Base-by-base conservation (phyloP, 2,113 vertebrate genomes). In the Odontesthes bonariensis region DNA sequence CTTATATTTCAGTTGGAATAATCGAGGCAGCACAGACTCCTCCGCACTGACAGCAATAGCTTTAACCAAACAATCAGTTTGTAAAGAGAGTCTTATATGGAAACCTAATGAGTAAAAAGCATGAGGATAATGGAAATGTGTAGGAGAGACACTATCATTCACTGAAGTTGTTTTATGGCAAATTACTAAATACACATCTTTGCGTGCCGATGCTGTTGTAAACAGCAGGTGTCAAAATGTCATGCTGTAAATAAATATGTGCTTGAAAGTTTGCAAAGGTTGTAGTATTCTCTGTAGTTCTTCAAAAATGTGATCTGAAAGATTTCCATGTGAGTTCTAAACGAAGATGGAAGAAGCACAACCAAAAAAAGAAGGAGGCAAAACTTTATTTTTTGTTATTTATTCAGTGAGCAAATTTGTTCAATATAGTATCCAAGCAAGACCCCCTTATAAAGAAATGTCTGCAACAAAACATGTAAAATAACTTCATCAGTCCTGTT, bases 31-130 rank as follows among this genome's bases (percentile, higher is more conserved):
- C 66, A 65, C 17, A 67, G 47, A 58, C 52, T 40, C 12, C 22
- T 55, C 69, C 11, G 6, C 46, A 47, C 14, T 59, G 46, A 57
- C 27, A 72, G 62, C 60, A 47, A 58, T 51, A 16, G 13, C 53
- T 75, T n/a, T 62, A 72, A 85, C 54, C 52, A 58, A 27, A 17
- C 6, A 58, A 54, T 42, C 46, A 8, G 17, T 63, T 54, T 59
- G 22, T 55, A 57, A 77, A 63, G 44, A 55, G 22, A 69, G 40
- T n/a, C 22, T 61, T 16, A 65, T 61, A 35, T 6, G 16, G 62
- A 69, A 35, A 3, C 22, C 7, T 83, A 73, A 81, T 57, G 56
- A 6, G 16, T 69, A 81, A 75, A 87, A 67, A 79, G 68, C 77
- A 56, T 3, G 6, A 11, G 9, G 10, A 72, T 68, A 38, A 81